Evolutionary conservation across 2,888 invertebrate genomes (phyloP).

Genomic region (Metacarcinus magister): DNA sequence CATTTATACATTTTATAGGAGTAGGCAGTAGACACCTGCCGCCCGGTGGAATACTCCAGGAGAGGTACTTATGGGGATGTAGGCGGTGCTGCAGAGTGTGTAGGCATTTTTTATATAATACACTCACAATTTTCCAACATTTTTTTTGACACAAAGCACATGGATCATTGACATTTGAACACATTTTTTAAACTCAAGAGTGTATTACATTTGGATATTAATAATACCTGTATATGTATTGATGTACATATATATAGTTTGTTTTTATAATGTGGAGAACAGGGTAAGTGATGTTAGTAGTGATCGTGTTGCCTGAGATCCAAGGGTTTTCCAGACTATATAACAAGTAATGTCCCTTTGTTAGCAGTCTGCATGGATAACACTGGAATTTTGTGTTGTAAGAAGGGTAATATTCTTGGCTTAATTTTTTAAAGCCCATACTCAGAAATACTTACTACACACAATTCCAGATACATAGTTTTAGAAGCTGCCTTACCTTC

Average conservation of each 20-base stretch:
- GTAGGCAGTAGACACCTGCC: too few species aligned
- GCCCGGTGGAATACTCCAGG: too few species aligned
- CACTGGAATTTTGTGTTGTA: conserved; percentile 44
- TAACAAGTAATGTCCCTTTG: neutral
- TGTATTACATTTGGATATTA: conserved; percentile 5
- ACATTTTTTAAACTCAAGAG: neutral
- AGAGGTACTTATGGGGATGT: too few species aligned
- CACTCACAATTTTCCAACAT: neutral
- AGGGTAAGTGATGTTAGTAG: conserved; percentile 21
- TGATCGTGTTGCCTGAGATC: neutral
- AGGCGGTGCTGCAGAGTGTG: too few species aligned
- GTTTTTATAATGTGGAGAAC: neutral
- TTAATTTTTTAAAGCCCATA: neutral
- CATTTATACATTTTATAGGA: neutral
- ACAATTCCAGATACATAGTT: neutral
- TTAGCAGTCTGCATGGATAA: conserved; percentile 38
- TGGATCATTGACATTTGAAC: neutral
- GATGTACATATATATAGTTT: neutral
- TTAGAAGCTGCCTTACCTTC: neutral
- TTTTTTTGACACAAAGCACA: neutral
- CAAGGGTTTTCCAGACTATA: neutral
- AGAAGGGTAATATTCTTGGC: conserved; percentile 21
- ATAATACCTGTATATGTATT: neutral
- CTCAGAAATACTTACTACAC: conserved; percentile 13
- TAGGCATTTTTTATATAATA: neutral